phyloP scores from a whole-genome alignment of 2,888 invertebrate genomes.

The Drosophila bunnanda region DNA sequence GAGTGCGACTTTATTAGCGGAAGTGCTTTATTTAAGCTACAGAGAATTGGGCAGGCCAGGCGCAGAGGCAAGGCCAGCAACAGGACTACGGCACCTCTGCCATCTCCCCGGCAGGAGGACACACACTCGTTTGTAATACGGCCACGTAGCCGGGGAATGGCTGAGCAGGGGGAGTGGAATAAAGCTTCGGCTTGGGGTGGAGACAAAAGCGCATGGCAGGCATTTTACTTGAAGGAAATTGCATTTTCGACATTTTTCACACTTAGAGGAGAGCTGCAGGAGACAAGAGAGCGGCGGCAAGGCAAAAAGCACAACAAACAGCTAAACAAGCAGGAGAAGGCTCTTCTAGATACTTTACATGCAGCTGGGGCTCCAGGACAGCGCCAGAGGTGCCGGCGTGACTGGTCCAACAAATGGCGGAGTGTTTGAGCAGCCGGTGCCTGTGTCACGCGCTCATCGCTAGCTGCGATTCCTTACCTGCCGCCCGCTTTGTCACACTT shows the following conservation, averaged over 20 bases:
- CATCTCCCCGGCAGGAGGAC: constrained; percentile 36
- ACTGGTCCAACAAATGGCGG: not conserved
- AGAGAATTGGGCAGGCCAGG: constrained; percentile 45
- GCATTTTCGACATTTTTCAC: constrained; percentile 81
- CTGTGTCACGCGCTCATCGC: constrained; percentile 38
- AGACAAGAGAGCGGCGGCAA: constrained; percentile 26
- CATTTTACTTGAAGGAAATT: constrained; percentile 81
- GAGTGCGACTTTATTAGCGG: constrained; percentile 81
- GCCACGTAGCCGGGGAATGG: constrained; percentile 63
- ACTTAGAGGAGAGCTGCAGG: constrained; percentile 66
- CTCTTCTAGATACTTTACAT: constrained; percentile 70
- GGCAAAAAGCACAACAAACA: constrained; percentile 62
- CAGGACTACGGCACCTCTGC: constrained; percentile 37
- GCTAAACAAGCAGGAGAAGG: constrained; percentile 51
- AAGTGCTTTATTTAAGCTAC: constrained; percentile 80
- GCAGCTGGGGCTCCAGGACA: constrained; percentile 51
- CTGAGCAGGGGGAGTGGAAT: not conserved
- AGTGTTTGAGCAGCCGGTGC: constrained; percentile 12
- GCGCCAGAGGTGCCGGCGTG: constrained; percentile 27
- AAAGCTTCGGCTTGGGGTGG: constrained; percentile 11
- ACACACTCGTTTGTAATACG: constrained; percentile 74
- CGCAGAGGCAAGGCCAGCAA: constrained; percentile 10
- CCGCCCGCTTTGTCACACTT: constrained; percentile 70
- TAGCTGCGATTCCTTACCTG: constrained; percentile 24
- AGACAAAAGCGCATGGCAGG: constrained; percentile 79